Base-by-base conservation (phyloP, 2,888 invertebrate species). In the Electrophaes corylata region DNA sequence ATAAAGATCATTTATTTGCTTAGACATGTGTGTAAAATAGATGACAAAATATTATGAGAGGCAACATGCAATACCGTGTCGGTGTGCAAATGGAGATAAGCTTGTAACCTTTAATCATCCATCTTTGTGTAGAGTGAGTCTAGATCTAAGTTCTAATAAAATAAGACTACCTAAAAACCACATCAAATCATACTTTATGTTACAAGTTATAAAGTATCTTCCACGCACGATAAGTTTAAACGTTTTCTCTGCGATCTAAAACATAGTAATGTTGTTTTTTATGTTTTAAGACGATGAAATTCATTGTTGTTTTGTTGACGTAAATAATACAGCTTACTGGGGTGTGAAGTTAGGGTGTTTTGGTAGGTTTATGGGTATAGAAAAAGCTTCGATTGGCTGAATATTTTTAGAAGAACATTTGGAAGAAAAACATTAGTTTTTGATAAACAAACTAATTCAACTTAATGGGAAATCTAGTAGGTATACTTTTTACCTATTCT, bases 161-260 rank as follows among this genome's bases (percentile, higher is more conserved):
- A 60, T 47, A 37, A 41, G 41, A 23, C 23, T 40, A 49, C 62
- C 56, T 66, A 64, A 66, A 66, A 64, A 60, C 57, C 57, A 57
- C 66, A 64, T 66, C 57, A 64, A 64, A 64, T 64, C 66, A 60
- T 60, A 41, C 46, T 66, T 66, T 64, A 66, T 66, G 63, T 58
- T 48, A 18, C 8, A 26, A 39, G 41, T 55, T 55, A 44, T 59
- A 57, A 51, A 63, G 33, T 50, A 53, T 55, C 20, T 44, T 55
- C 45, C 51, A 57, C 65, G 53, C 64, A 60, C 57, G 64, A 66
- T 66, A 64, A 60, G 48, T 64, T 62, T 45, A 62, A 62, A 52
- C 46, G 63, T 37, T 64, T 53, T 56, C 50, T 55, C 44, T 50
- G 40, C 49, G 49, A 52, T 59, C 62, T 58, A 56, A 61, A 62